Evolutionary conservation across 2,888 invertebrate species (phyloP).

Genomic region (Lasioglossum villosulum): DNA sequence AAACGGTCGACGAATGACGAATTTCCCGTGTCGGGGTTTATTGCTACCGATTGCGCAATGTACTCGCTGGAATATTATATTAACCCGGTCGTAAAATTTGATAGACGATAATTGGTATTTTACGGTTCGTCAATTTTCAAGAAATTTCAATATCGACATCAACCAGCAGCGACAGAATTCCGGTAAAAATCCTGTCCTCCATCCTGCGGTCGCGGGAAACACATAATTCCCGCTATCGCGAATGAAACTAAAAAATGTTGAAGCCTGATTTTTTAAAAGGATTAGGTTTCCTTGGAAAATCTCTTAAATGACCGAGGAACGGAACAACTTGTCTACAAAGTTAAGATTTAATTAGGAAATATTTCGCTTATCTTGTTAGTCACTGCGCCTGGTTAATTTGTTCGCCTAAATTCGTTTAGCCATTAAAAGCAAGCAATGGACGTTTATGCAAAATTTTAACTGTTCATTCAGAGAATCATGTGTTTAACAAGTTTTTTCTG

Average conservation of each 20-base stretch:
- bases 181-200: background rate
- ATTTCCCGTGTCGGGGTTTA: constrained; percentile 1
- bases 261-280: background rate
- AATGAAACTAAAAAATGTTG: background rate
- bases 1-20: constrained; percentile 12
- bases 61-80: constrained; percentile 18
- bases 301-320: background rate
- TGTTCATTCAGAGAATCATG: background rate
- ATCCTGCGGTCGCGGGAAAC: background rate
- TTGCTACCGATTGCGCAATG: constrained; percentile 6
- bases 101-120: constrained; percentile 43
- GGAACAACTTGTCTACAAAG: background rate
- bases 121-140: constrained; percentile 20
- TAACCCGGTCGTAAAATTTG: constrained; percentile 27
- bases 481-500: background rate
- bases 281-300: background rate
- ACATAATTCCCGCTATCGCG: background rate
- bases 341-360: background rate
- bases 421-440: background rate
- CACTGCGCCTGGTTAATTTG: background rate
- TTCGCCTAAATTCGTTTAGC: background rate
- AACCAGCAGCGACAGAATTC: background rate
- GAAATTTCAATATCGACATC: constrained; percentile 12
- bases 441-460: background rate
- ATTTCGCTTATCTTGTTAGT: background rate